phyloP scores from a whole-genome alignment of 2,888 invertebrate genomes.

The Siphonodentalium dalli region DNA sequence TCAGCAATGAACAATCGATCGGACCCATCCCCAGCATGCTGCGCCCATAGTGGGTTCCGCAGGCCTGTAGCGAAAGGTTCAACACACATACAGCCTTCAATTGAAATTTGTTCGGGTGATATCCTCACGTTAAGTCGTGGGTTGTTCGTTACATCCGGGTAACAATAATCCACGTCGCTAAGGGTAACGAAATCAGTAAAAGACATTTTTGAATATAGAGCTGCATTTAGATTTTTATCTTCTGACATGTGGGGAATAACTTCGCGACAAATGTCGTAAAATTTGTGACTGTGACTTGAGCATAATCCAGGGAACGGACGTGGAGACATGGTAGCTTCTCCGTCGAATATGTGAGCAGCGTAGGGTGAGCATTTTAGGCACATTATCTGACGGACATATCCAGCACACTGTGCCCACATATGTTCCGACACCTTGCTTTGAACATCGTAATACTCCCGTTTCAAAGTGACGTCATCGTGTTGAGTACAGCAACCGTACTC shows the following conservation, averaged over 20 bases:
- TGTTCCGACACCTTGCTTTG: constrained; percentile 12
- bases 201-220: constrained; percentile 1
- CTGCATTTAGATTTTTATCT: constrained; percentile 22
- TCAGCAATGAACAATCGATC: constrained; percentile 55
- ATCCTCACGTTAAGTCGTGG: constrained; percentile 37
- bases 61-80: constrained; percentile 35
- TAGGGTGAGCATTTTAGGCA: constrained; percentile 61
- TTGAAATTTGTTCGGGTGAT: constrained; percentile 28
- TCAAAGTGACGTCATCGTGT: constrained; percentile 34
- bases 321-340: constrained; percentile 38
- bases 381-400: constrained; percentile 40
- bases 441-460: constrained; percentile 29
- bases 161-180: constrained; percentile 53
- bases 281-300: constrained; percentile 36
- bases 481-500: constrained; percentile 55
- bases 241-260: constrained; percentile 35
- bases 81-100: constrained; percentile 55
- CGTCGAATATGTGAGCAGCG: constrained; percentile 57
- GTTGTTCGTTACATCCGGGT: constrained; percentile 50
- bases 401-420: constrained; percentile 36
- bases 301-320: constrained; percentile 56
- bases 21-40: constrained; percentile 51
- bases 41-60: constrained; percentile 47
- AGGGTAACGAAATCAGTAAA: constrained; percentile 43
- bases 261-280: constrained; percentile 42